These are phyloP conservation scores for Leucania comma DNA, from an alignment of 2,888 invertebrate genomes.

Conservation along the genomic window DNA sequence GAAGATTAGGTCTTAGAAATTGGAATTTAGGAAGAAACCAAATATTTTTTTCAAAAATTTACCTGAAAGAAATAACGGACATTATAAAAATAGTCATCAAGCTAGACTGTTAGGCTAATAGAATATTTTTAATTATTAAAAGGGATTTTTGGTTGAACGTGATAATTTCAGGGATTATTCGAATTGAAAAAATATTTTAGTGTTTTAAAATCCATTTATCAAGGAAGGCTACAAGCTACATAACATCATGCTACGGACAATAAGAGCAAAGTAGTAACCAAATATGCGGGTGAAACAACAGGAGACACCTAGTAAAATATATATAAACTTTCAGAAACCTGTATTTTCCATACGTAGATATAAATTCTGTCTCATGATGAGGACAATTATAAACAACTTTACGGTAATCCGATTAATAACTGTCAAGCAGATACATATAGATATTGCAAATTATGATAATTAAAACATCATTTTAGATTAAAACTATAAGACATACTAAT, in stretches of 20 bases:
- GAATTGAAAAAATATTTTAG: too few species aligned
- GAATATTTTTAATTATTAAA: not conserved
- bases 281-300: too few species aligned
- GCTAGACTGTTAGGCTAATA: not conserved
- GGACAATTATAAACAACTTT: not conserved
- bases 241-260: too few species aligned
- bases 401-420: constrained; percentile 23
- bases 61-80: not conserved
- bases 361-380: not conserved
- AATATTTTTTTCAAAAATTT: not conserved
- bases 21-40: not conserved
- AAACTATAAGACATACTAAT: constrained; percentile 9
- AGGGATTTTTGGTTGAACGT: too few species aligned
- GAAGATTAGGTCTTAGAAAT: not conserved
- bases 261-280: too few species aligned
- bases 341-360: not conserved
- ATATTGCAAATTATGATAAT: constrained; percentile 28
- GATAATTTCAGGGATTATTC: too few species aligned
- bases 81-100: not conserved
- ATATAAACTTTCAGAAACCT: not conserved
- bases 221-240: too few species aligned
- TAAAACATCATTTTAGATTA: constrained; percentile 28
- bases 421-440: not conserved
- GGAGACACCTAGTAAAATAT: too few species aligned
- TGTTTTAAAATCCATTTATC: too few species aligned